Conservation (phyloP, 2,888 invertebrate genomes). For the Epistrophella euchroma region DNA sequence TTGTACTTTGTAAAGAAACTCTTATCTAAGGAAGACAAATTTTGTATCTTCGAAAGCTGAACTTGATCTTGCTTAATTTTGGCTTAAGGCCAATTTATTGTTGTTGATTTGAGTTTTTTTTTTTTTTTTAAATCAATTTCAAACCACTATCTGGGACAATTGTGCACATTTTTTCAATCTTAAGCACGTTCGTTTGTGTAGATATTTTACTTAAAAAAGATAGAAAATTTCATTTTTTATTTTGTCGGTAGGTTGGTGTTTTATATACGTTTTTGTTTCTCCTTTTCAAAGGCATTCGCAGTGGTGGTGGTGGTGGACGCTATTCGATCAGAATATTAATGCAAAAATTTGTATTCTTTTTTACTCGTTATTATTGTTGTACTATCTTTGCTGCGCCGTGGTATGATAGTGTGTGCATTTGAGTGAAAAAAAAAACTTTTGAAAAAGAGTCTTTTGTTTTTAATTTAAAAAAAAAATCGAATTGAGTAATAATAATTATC, state of each 20-base stretch:
- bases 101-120: background rate
- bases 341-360: slow-evolving; percentile 28
- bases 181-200: slow-evolving; percentile 57
- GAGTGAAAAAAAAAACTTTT: slow-evolving; percentile 52
- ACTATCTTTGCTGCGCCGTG: slow-evolving; percentile 33
- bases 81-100: slow-evolving; percentile 23
- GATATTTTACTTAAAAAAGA: slow-evolving; percentile 50
- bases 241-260: slow-evolving; percentile 27
- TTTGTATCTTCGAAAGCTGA: slow-evolving; percentile 4
- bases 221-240: slow-evolving; percentile 68
- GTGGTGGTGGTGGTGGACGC: slow-evolving; percentile 46
- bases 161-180: slow-evolving; percentile 63
- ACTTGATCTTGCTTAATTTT: slow-evolving; percentile 24
- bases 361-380: slow-evolving; percentile 4
- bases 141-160: slow-evolving; percentile 57
- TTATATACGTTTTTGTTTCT: slow-evolving; percentile 57
- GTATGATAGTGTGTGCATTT: slow-evolving; percentile 50
- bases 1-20: no score
- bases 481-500: slow-evolving; percentile 62
- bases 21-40: background rate
- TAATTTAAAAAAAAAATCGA: slow-evolving; percentile 40
- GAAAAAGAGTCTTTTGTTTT: slow-evolving; percentile 37
- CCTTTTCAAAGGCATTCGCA: slow-evolving; percentile 69
- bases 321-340: slow-evolving; percentile 71
- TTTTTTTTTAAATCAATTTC: slow-evolving; percentile 11